phyloP scores from a whole-genome alignment of 2,888 invertebrate species.

The Pollenia labialis region DNA sequence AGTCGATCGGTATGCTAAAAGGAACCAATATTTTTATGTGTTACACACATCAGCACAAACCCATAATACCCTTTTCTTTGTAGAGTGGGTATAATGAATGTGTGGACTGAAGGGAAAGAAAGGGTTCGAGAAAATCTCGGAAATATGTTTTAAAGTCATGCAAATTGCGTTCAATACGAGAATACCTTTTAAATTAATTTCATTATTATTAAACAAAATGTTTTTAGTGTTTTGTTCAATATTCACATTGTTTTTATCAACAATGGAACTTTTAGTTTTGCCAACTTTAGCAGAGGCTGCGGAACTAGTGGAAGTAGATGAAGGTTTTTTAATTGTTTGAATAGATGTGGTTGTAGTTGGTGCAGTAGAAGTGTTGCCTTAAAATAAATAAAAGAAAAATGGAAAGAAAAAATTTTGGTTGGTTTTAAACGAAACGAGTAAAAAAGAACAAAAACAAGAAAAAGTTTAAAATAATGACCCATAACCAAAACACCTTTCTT shows the following conservation, averaged over 20 bases:
- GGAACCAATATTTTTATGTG: too few species aligned
- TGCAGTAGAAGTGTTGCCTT: slow-evolving; percentile 62
- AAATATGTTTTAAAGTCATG: slow-evolving; percentile 14
- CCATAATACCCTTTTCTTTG: too few species aligned
- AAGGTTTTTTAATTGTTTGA: slow-evolving; percentile 46
- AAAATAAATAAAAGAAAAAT: slow-evolving; percentile 61
- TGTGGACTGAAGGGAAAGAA: not conserved
- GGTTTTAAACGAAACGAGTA: slow-evolving; percentile 70
- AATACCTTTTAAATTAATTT: slow-evolving; percentile 67
- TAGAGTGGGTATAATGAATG: not conserved
- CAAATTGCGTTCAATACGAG: slow-evolving; percentile 9
- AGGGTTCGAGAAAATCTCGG: not conserved
- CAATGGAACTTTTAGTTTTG: slow-evolving; percentile 30
- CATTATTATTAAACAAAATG: slow-evolving; percentile 50
- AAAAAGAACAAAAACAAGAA: slow-evolving; percentile 67
- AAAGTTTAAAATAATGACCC: slow-evolving; percentile 70
- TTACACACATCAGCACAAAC: too few species aligned
- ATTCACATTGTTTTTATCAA: slow-evolving; percentile 52
- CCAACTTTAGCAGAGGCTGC: slow-evolving; percentile 38
- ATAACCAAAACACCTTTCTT: slow-evolving; percentile 7
- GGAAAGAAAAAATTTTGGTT: slow-evolving; percentile 45
- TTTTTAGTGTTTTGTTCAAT: slow-evolving; percentile 48
- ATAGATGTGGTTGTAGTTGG: slow-evolving; percentile 44
- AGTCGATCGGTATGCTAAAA: too few species aligned
- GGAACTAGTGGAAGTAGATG: not conserved